phyloP scores from a whole-genome alignment of 2,888 invertebrate species.

The Aelia acuminata region DNA sequence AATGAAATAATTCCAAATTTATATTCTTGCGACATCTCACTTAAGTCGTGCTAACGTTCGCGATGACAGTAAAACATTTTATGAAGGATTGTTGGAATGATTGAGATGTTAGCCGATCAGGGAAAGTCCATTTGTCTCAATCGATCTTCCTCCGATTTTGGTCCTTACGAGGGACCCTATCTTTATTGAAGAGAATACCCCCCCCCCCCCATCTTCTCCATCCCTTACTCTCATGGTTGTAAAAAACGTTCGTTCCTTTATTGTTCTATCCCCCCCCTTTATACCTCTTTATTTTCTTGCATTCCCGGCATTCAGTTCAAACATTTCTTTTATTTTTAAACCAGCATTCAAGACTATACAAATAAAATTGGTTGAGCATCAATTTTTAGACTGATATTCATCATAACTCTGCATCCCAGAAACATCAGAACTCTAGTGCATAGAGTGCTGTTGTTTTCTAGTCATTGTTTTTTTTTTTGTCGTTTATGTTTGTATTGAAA shows the following conservation, averaged over 20 bases:
- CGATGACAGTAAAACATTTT: background rate
- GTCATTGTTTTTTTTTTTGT: too few species aligned
- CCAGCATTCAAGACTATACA: too few species aligned
- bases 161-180: background rate
- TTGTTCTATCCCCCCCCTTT: background rate
- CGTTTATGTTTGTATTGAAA: too few species aligned
- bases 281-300: background rate
- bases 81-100: background rate
- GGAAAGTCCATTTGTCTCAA: background rate
- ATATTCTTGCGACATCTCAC: background rate
- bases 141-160: slow-evolving; percentile 4
- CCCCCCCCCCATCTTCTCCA: background rate
- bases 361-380: too few species aligned
- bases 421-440: too few species aligned
- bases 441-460: too few species aligned
- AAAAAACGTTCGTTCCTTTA: background rate
- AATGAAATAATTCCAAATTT: background rate
- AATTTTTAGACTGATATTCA: too few species aligned
- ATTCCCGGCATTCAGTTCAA: background rate
- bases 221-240: background rate
- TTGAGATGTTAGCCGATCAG: background rate
- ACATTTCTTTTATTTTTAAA: background rate
- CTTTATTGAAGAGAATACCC: background rate
- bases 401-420: too few species aligned
- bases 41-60: background rate